Evolutionary conservation across 2,113 vertebrate genomes (phyloP), one percentile per base, ranked within the genome.

Genomic region (Pelmatolapia mariae): DNA sequence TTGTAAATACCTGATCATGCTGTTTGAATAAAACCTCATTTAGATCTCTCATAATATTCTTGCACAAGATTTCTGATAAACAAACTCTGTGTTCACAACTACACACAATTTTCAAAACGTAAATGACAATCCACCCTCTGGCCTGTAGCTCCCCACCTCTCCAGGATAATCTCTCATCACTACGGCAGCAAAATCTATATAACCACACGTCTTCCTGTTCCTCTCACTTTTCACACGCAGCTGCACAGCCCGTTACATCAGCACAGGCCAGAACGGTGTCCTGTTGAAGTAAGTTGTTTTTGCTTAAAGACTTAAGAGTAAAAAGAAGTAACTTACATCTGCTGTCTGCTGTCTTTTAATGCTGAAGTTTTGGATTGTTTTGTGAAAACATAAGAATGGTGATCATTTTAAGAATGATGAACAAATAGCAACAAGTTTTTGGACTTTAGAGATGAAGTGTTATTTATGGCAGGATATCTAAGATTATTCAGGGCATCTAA

Each of bases 401-500:
- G 61, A 66, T 38, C 6, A 0, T 66, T 38, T n/a, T 38, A 1
- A 66, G 10, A 66, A n/a, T 22, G 2, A 22, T 38, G 33, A 38
- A 38, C 18, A 68, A 68, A 22, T 68, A 22, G 2, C 18, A 31
- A 61, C 57, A 61, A 19, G 57, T 19, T 61, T 33, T 36, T 63
- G 59, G 9, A 63, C 59, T 63, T 63, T n/a, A 12, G 33, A n/a
- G 33, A 40, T 68, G 63, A 38, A 68, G 36, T 8, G 19, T 19
- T 13, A 36, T 68, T 22, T 68, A 66, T 36, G 31, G 33, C 33
- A 36, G 31, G 31, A 22, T 38, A 40, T 40, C 40, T 0, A 40
- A 22, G 8, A 3, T 0, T 8, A 22, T 22, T 4, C 7, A 0
- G 0, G 11, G n/a, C 1, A 22, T 24, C n/a, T 40, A 2, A 68